Percentiles rank a stretch among this genome's conserved stretches.
These are phyloP conservation scores for Camptogramma bilineatum DNA, from an alignment of 2,888 invertebrate species.

Conservation along the genomic window DNA sequence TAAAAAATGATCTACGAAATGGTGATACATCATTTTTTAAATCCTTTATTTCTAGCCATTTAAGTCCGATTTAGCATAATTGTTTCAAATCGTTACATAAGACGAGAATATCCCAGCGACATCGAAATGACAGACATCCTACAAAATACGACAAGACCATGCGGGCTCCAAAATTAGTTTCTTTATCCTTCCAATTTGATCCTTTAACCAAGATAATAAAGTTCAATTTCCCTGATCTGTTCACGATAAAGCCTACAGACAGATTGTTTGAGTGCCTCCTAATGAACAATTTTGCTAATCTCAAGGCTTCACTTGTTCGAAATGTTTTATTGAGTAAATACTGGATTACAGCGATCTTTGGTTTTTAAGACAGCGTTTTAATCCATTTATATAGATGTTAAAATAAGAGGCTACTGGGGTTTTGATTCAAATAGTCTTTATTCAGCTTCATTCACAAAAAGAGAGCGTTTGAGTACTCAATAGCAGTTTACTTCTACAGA, in stretches of 20 bases:
- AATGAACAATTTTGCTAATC: slow-evolving; percentile 40
- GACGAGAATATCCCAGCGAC: slow-evolving; percentile 17
- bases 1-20: too few species aligned
- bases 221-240: slow-evolving; percentile 29
- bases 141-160: slow-evolving; percentile 51
- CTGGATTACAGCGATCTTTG: slow-evolving; percentile 17
- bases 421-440: not conserved
- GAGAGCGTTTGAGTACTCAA: too few species aligned
- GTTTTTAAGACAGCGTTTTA: slow-evolving; percentile 6
- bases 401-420: not conserved
- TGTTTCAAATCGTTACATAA: not conserved
- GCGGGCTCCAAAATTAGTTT: slow-evolving; percentile 63
- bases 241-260: slow-evolving; percentile 28
- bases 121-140: slow-evolving; percentile 43
- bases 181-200: slow-evolving; percentile 37
- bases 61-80: not conserved
- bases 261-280: slow-evolving; percentile 36
- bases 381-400: not conserved
- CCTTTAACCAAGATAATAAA: slow-evolving; percentile 25
- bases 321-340: slow-evolving; percentile 33
- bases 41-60: too few species aligned
- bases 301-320: slow-evolving; percentile 31
- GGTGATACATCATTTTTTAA: too few species aligned
- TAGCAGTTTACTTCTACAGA: too few species aligned
- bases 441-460: too few species aligned